Percentiles rank a stretch among this genome's conserved stretches.
Evolutionary conservation across 2,797 vertebrate species (phyloP).

Genomic region (Lithobates pipiens): DNA sequence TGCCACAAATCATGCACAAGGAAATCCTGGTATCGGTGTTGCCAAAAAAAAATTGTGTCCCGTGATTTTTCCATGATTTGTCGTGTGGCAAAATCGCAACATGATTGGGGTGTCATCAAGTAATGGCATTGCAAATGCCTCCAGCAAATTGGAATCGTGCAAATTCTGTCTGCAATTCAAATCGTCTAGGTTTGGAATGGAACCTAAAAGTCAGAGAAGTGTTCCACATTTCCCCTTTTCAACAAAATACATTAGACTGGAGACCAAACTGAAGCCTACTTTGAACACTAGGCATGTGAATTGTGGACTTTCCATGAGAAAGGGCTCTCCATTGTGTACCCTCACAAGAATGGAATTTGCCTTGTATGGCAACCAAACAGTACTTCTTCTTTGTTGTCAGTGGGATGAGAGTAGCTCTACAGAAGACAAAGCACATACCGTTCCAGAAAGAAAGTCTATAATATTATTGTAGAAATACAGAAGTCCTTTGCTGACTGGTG

Average conservation of each 20-base stretch:
- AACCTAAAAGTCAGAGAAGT: too few species aligned
- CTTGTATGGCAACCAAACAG: neutral
- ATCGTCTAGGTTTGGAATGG: too few species aligned
- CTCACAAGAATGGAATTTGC: neutral
- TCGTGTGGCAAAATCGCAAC: too few species aligned
- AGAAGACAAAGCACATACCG: slow-evolving; percentile 76
- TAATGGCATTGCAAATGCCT: too few species aligned
- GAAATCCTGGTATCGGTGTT: too few species aligned
- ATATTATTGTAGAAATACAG: slow-evolving; percentile 88
- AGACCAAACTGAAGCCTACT: neutral
- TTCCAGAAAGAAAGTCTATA: slow-evolving; percentile 91
- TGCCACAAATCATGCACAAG: too few species aligned
- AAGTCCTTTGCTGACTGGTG: slow-evolving; percentile 77
- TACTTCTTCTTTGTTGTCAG: neutral
- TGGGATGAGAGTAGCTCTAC: neutral
- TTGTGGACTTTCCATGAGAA: neutral
- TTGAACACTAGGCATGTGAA: neutral
- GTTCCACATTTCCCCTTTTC: neutral
- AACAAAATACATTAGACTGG: neutral
- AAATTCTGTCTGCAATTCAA: too few species aligned
- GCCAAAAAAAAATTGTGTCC: too few species aligned
- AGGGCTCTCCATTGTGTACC: too few species aligned
- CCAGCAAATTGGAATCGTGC: too few species aligned
- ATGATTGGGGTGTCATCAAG: too few species aligned
- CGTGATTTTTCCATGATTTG: too few species aligned